Evolutionary conservation across 2,888 invertebrate genomes (phyloP).

Genomic region (Crioceris asparagi): DNA sequence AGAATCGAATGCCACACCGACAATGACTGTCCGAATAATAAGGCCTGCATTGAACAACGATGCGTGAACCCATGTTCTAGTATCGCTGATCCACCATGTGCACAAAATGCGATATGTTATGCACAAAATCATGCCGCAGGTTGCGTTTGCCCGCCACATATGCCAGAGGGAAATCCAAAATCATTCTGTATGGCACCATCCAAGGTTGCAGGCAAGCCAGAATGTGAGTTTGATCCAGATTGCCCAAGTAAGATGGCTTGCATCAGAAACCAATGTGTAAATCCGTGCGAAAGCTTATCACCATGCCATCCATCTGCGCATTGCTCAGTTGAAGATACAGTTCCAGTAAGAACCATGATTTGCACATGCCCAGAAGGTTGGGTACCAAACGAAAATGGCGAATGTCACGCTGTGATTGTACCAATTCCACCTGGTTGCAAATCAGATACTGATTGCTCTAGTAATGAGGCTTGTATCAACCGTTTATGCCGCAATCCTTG

Average conservation of each 20-base stretch:
- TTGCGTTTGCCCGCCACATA: slow-evolving; percentile 71
- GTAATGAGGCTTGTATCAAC: slow-evolving; percentile 74
- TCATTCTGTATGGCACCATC: slow-evolving; percentile 57
- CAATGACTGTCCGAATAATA: slow-evolving; percentile 66
- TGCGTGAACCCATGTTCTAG: slow-evolving; percentile 71
- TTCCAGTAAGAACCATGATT: slow-evolving; percentile 77
- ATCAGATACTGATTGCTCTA: slow-evolving; percentile 66
- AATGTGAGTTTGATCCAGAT: slow-evolving; percentile 67
- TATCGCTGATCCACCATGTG: slow-evolving; percentile 60
- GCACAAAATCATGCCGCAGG: slow-evolving; percentile 69
- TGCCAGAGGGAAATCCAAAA: slow-evolving; percentile 70
- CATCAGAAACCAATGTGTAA: slow-evolving; percentile 63
- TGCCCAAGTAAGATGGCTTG: slow-evolving; percentile 76
- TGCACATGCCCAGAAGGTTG: slow-evolving; percentile 81
- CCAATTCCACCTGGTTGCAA: slow-evolving; percentile 67
- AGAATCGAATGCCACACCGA: slow-evolving; percentile 69
- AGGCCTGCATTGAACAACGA: slow-evolving; percentile 58
- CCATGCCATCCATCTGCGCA: slow-evolving; percentile 66
- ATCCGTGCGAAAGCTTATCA: slow-evolving; percentile 64
- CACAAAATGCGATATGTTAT: slow-evolving; percentile 71
- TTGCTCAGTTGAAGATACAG: slow-evolving; percentile 75
- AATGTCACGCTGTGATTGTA: slow-evolving; percentile 61
- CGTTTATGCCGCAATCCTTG: slow-evolving; percentile 80
- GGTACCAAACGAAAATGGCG: slow-evolving; percentile 68
- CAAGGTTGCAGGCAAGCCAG: slow-evolving; percentile 44